Conservation (phyloP, 2,113 vertebrate genomes). For the Apeltes quadracus region DNA sequence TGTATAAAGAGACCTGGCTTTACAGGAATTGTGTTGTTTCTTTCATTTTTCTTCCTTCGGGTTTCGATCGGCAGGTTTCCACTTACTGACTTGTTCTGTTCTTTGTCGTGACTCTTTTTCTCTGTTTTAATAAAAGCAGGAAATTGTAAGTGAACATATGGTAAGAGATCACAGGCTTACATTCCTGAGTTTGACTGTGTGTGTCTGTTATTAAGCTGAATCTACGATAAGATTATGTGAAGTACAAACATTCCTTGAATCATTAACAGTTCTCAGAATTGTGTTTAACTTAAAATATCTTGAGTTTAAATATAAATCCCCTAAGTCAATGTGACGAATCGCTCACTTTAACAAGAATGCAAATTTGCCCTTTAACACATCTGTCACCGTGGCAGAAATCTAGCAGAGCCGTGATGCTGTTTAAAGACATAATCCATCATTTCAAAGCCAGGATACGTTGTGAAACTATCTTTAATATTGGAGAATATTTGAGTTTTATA, state of each 20-base stretch:
- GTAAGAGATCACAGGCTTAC: not conserved
- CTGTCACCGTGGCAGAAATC: not conserved
- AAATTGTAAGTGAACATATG: slow-evolving; percentile 25
- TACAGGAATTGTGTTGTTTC: no score
- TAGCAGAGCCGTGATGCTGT: slow-evolving; percentile 12
- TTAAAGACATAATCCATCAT: slow-evolving; percentile 34
- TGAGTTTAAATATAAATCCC: not conserved
- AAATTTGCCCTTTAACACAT: slow-evolving; percentile 40
- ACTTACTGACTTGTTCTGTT: not conserved
- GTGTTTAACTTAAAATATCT: not conserved
- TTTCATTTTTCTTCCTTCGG: no score
- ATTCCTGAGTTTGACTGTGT: not conserved
- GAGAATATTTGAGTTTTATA: slow-evolving; percentile 26
- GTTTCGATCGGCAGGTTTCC: not conserved
- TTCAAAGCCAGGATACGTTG: not conserved
- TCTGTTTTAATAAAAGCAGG: slow-evolving; percentile 28
- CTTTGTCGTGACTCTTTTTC: slow-evolving; percentile 4
- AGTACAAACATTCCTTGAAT: slow-evolving; percentile 24
- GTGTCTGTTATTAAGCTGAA: slow-evolving; percentile 31
- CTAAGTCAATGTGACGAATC: not conserved
- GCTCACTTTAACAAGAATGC: slow-evolving; percentile 22
- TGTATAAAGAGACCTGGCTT: no score
- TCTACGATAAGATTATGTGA: slow-evolving; percentile 7
- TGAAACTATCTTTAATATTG: slow-evolving; percentile 25
- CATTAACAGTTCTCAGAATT: slow-evolving; percentile 29